phyloP scores from a whole-genome alignment of 2,888 invertebrate species.

The Eugnorisma glareosa region DNA sequence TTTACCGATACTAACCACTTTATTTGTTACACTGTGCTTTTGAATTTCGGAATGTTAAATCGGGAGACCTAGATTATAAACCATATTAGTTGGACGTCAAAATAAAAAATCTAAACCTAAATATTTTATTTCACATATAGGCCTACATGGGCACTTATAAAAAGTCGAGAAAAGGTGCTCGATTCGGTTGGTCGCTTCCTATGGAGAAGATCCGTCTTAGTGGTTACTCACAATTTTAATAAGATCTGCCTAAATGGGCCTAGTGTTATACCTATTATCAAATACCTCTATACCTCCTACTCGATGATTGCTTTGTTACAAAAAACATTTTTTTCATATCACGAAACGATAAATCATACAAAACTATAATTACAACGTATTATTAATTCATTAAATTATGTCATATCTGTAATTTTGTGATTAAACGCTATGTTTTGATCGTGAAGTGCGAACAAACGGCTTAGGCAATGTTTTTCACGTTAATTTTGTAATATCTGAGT shows the following conservation, averaged over 20 bases:
- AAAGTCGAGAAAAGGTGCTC: no score
- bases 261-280: not conserved
- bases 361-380: constrained; percentile 41
- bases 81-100: not conserved
- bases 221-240: not conserved
- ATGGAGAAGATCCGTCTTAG: no score
- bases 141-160: no score
- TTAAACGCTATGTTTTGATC: constrained; percentile 18
- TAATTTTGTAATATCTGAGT: constrained; percentile 49
- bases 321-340: not conserved
- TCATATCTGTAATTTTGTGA: constrained; percentile 29
- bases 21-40: not conserved
- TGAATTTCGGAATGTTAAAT: no score
- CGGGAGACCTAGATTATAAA: not conserved
- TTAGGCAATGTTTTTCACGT: constrained; percentile 43
- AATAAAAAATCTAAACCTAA: no score
- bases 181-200: no score
- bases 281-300: not conserved
- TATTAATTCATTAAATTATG: constrained; percentile 42
- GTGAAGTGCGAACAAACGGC: constrained; percentile 38
- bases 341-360: constrained; percentile 37
- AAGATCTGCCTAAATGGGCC: not conserved
- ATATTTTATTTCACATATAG: no score
- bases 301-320: not conserved
- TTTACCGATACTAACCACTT: not conserved